Base-by-base conservation (phyloP, 1,140 invertebrate species). In the Nasonia vitripennis region DNA sequence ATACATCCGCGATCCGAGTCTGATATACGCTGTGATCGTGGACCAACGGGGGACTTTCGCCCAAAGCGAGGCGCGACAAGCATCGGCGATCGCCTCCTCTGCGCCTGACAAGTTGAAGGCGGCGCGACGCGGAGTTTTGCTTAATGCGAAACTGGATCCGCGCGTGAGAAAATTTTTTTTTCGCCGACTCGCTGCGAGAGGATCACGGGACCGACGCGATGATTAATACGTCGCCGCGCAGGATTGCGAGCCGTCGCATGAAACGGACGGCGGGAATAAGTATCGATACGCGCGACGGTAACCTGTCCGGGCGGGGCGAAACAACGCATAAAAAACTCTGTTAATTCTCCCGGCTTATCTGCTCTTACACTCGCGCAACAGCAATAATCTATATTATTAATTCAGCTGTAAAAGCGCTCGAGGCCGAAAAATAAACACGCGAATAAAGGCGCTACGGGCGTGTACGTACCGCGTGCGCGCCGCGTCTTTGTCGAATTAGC, bases 341-440 rank as follows among this genome's bases (percentile, higher is more conserved):
- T 75, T 75, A 75, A 75, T 75, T 75, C 17, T 2, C 37, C 37
- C 27, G 5, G 37, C 37, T 75, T 75, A 75, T 37, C 73, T 17
- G 23, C 14, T 27, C 74, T 77, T 77, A 77, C 74, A 48, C 14
- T 62, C 20, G 75, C 41, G 23, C 45, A 12, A 51, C 45, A 9
- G 41, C 75, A 51, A 48, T 78, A 78, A 78, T 78, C 75, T 78
- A 23, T n/a, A n/a, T 78, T 78, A 78, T 78, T 51, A 78, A 78
- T 78, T 51, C 41, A 78, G 31, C 23, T 45, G 45, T 51, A 31
- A 78, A 71, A 71, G 4, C 70, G 75, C 11, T 75, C 31, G 73
- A 5, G 73, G 7, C 73, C 17, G 31, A 41, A 37, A 75, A n/a
- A 75, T 75, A 75, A 75, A 75, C 31, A n/a, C 55, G 55, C 5